Evolutionary conservation across 2,113 vertebrate genomes (phyloP).

Genomic region (Hypocryptadius cinnamomeus): DNA sequence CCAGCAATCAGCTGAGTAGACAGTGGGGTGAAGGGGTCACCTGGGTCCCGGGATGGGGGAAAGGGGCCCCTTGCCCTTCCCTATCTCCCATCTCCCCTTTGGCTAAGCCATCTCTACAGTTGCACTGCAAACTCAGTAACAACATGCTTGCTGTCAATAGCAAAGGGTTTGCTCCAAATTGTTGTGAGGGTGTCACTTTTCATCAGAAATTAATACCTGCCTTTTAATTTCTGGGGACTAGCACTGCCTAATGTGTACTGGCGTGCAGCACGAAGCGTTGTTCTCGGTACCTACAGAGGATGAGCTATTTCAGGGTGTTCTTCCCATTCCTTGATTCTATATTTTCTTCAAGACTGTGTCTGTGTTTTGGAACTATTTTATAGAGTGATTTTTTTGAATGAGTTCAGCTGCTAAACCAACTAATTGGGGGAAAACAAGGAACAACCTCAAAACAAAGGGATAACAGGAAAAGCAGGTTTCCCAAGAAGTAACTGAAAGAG

Average conservation of each 20-base stretch:
- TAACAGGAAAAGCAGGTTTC: background rate
- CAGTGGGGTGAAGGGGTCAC: rapidly evolving
- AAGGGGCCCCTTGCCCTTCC: background rate
- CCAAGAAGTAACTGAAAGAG: background rate
- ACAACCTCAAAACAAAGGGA: background rate
- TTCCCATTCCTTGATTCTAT: background rate
- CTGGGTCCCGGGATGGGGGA: rapidly evolving
- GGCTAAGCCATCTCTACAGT: background rate
- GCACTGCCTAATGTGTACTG: background rate
- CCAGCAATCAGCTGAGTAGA: background rate
- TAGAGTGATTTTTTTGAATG: background rate
- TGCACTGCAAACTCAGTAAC: background rate
- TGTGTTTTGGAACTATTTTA: background rate
- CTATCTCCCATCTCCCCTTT: background rate
- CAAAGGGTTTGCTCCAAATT: background rate
- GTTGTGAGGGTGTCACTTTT: background rate
- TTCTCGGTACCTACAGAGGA: background rate
- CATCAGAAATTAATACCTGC: background rate
- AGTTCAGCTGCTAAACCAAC: background rate
- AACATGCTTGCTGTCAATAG: rapidly evolving
- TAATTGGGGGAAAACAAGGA: background rate
- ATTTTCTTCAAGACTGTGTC: background rate
- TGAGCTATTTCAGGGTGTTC: background rate
- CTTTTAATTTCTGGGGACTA: background rate
- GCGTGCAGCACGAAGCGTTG: rapidly evolving